Evolutionary conservation across 2,797 vertebrate genomes (phyloP).

Genomic region (Sebastiscus albofasciatus): DNA sequence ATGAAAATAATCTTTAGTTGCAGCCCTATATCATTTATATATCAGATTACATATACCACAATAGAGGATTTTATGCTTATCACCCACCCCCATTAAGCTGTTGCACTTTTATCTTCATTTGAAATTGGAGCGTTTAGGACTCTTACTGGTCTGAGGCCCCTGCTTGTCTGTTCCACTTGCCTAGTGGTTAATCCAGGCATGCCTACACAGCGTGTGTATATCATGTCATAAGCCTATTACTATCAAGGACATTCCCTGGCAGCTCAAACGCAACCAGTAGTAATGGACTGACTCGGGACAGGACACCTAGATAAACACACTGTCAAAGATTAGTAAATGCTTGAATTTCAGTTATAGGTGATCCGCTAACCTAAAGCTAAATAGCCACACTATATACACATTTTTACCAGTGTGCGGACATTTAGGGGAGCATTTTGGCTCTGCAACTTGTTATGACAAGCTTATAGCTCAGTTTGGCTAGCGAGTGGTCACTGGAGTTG

Average conservation of each 20-base stretch:
- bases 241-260: slow-evolving; percentile 39
- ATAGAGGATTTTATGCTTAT: background rate
- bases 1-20: background rate
- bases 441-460: slow-evolving; percentile 18
- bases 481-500: background rate
- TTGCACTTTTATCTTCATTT: background rate
- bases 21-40: background rate
- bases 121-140: background rate
- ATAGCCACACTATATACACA: background rate
- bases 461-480: background rate
- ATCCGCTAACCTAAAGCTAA: background rate
- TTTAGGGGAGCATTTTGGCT: background rate
- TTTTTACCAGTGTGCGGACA: background rate
- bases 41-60: background rate
- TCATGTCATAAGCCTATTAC: slow-evolving; percentile 50
- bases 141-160: background rate
- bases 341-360: background rate
- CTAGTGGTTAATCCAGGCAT: slow-evolving; percentile 26
- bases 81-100: background rate
- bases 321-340: background rate
- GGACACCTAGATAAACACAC: slow-evolving; percentile 8
- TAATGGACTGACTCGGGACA: background rate
- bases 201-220: background rate
- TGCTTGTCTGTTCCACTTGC: background rate
- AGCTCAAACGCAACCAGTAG: slow-evolving; percentile 34